These are phyloP conservation scores for Eurytoma adleriae DNA, from an alignment of 2,888 invertebrate species.

Conservation along the genomic window DNA sequence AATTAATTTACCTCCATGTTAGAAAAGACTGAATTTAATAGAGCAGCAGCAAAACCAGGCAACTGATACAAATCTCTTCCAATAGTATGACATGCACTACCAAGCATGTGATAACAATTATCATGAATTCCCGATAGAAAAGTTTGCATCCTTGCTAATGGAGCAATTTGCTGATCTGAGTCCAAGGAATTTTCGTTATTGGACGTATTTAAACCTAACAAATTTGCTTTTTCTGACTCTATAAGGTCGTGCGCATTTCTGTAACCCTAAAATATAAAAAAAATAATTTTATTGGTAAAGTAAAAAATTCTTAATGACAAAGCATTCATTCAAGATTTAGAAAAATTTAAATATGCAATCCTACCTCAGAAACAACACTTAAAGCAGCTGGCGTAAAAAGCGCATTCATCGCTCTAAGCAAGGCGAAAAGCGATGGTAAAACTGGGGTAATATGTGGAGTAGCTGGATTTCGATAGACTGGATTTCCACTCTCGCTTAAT, in stretches of 20 bases:
- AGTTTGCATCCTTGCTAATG: slow-evolving; percentile 89
- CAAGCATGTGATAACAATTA: slow-evolving; percentile 88
- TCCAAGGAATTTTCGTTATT: slow-evolving; percentile 71
- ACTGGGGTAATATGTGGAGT: slow-evolving; percentile 89
- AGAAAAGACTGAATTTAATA: slow-evolving; percentile 84
- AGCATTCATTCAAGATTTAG: background rate
- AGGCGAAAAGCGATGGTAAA: slow-evolving; percentile 86
- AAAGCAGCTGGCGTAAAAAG: slow-evolving; percentile 86
- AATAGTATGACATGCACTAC: slow-evolving; percentile 79
- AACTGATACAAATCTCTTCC: slow-evolving; percentile 91
- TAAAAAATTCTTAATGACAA: background rate
- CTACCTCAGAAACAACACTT: slow-evolving; percentile 79
- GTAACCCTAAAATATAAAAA: slow-evolving; percentile 77
- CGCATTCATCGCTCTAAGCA: slow-evolving; percentile 89
- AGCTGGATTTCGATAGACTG: slow-evolving; percentile 91
- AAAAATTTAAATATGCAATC: slow-evolving; percentile 13
- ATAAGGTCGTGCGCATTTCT: slow-evolving; percentile 84
- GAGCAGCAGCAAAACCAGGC: slow-evolving; percentile 85
- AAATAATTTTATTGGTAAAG: background rate
- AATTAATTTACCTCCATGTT: slow-evolving; percentile 79
- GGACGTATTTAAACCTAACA: slow-evolving; percentile 80
- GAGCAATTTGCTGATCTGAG: slow-evolving; percentile 77
- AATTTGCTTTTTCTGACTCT: slow-evolving; percentile 86
- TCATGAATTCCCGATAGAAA: slow-evolving; percentile 89
- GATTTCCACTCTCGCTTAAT: slow-evolving; percentile 85